Evolutionary conservation across 1,140 invertebrate species (phyloP), one percentile per base, ranked within the genome.

Genomic region (Aricia agestis): DNA sequence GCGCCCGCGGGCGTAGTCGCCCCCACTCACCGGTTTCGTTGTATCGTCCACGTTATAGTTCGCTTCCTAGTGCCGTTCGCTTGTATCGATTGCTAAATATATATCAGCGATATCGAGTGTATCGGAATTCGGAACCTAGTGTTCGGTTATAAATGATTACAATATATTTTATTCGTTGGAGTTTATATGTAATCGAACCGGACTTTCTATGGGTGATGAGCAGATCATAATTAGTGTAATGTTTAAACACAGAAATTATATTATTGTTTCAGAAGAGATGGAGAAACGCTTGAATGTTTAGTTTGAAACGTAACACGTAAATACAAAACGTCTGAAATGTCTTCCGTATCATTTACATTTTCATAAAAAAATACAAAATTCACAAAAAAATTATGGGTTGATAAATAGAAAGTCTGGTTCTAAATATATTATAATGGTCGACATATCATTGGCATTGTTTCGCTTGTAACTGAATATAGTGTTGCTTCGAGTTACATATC

Each of bases 401-500:
- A 36, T 36, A 36, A 9, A 52, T 52, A 69, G 70, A 72, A 70
- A 71, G 67, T 73, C 59, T 25, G 59, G 19, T 25, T 19, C 59
- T 63, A 19, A 63, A 19, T 25, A 19, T 63, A 63, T 19, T 78
- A 76, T 85, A 83, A 71, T 57, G 42, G 17, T 78, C 73, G 59
- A 88, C 87, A 88, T 90, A 90, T 89, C 87, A 86, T 86, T 81
- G 71, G 79, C 85, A 84, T 90, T 88, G 85, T 87, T 88, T 82
- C 79, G 84, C 85, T 86, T 87, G 83, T 80, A 75, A 79, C 78
- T 69, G 74, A 74, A 81, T 74, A 75, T 77, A 77, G 74, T 87
- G 79, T 86, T 83, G 82, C 82, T 70, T 82, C 66, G 41, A 77
- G 74, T 72, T 67, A 82, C 81, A 83, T 83, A 83, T 81, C 78